Conservation (phyloP, 1,140 invertebrate genomes). For the Rhagoletis zephyria region DNA sequence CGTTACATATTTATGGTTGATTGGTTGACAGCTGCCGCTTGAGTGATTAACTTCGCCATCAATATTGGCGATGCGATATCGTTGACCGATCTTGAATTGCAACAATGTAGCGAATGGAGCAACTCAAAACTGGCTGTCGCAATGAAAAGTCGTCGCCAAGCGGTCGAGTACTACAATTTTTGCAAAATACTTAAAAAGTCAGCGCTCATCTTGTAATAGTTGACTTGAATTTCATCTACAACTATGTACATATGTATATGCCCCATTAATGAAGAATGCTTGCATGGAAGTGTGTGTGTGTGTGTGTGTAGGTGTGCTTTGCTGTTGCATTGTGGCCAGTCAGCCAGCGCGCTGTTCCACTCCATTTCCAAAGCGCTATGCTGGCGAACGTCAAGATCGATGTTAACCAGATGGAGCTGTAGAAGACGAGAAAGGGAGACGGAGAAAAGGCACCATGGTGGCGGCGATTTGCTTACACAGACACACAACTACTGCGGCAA, state of each 20-base stretch:
- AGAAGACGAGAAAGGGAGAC: not conserved
- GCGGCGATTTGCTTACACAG: not conserved
- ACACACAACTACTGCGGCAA: not conserved
- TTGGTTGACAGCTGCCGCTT: conserved; percentile 46
- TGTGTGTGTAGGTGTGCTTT: not conserved
- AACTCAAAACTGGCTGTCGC: conserved; percentile 22
- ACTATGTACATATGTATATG: not conserved
- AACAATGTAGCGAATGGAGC: not conserved
- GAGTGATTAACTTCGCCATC: conserved; percentile 43
- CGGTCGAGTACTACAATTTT: not conserved
- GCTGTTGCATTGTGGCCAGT: too few relatives aligned
- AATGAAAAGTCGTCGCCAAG: conserved; percentile 24
- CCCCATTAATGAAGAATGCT: not conserved
- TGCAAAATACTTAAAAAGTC: not conserved
- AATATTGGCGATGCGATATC: conserved; percentile 34
- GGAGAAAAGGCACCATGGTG: not conserved
- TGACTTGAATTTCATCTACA: conserved; percentile 15
- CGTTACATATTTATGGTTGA: conserved; percentile 41
- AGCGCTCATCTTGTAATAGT: conserved; percentile 7
- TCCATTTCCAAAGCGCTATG: conserved; percentile 27
- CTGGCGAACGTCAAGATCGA: not conserved
- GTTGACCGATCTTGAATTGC: conserved; percentile 45
- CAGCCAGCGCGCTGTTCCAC: conserved; percentile 21
- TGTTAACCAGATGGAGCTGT: not conserved
- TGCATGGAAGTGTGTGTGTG: not conserved